Conservation (phyloP, 2,113 vertebrate species). For the Osmerus mordax region DNA sequence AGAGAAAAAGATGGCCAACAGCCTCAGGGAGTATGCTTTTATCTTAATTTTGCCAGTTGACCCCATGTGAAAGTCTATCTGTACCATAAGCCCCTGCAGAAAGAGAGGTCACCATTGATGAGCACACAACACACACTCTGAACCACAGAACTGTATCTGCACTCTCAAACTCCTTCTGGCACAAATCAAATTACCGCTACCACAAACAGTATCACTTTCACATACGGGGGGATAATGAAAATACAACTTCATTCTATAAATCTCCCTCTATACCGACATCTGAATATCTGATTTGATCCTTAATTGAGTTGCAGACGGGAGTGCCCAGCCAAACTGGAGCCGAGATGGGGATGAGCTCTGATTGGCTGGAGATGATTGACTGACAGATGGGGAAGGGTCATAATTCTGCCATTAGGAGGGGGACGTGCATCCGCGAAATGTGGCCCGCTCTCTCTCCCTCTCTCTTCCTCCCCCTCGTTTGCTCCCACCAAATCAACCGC, state of each 20-base stretch:
- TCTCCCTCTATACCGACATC: conserved; percentile 28
- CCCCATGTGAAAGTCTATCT: background rate
- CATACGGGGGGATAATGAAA: conserved; percentile 10
- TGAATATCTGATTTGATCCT: conserved; percentile 44
- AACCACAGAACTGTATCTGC: background rate
- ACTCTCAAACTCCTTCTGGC: background rate
- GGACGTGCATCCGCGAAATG: conserved; percentile 27
- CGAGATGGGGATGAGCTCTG: conserved; percentile 27
- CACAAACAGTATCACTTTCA: background rate
- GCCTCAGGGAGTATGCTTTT: too few relatives aligned
- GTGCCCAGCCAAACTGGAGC: conserved; percentile 28
- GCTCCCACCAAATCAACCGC: background rate
- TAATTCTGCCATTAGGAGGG: conserved; percentile 61
- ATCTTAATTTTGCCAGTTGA: too few relatives aligned
- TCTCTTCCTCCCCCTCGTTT: background rate
- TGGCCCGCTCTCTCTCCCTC: background rate
- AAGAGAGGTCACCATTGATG: background rate
- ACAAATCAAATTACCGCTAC: conserved; percentile 20
- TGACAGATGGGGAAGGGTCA: conserved; percentile 60
- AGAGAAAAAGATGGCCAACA: background rate
- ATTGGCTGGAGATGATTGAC: conserved; percentile 59
- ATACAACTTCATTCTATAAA: background rate
- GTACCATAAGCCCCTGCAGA: background rate
- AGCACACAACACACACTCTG: background rate
- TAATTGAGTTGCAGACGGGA: conserved; percentile 54